Base-by-base conservation (phyloP, 2,888 invertebrate genomes). In the Penaeus monodon region DNA sequence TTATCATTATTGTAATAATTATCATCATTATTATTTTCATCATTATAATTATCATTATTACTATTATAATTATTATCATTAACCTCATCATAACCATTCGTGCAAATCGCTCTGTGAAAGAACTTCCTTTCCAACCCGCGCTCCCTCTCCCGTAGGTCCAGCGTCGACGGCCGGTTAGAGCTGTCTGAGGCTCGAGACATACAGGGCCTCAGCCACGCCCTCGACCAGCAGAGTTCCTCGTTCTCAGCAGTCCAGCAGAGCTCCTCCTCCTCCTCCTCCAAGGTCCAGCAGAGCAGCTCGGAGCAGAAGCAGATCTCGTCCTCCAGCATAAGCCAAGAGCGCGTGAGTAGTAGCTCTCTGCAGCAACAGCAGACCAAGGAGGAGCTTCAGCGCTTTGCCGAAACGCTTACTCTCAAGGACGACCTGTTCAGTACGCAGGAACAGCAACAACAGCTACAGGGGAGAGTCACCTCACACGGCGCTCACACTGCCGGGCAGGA, bases 341-440 rank as follows among this genome's bases (percentile, higher is more conserved):
- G 44, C n/a, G 17, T 81, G 14, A 44, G 66, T 38, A 66, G 66
- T 17, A 66, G 77, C 14, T 64, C 79, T n/a, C 57, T 12, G 10
- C 20, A 66, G 68, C 33, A 57, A 57, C 20, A 66, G 68, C 33
- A 49, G 44, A 85, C 85, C 27, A 83, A 87, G 83, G 82, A 87
- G 79, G 86, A 87, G 22, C 66, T 87, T 17, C 57, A 83, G 83
- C 78, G 79, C 49, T 87, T 87, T 64, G 73, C 86, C 44, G 79
- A 87, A 49, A 79, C 86, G 44, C 83, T 87, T 12, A 73, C 86
- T 8, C 22, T 87, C 65, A 73, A 83, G 86, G 86, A 86, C 70
- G 86, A 86, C 70, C 78, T 82, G 22, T 86, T 86, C 78, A 82
- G 77, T n/a, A 87, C 78, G 33, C 79, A 87, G 73, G 82, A 83